phyloP scores from a whole-genome alignment of 53 echinoderm and acorn worm genomes.

The Mesocentrotus franciscanus region DNA sequence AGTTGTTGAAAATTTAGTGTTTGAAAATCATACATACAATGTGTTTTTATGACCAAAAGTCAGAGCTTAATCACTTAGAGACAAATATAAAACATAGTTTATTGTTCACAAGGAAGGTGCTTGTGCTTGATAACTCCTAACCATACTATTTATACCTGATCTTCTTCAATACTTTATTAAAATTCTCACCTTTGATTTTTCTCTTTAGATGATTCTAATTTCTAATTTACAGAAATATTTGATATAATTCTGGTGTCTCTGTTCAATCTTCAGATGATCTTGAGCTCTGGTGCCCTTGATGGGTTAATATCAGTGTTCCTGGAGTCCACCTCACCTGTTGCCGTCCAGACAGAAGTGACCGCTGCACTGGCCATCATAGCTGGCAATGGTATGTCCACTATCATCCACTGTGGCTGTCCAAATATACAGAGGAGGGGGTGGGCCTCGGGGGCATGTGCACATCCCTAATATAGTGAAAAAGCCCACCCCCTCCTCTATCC shows the following conservation, averaged over 20 bases:
- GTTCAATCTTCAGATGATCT: constrained; percentile 70
- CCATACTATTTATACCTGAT: background rate
- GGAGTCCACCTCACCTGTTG: constrained; percentile 80
- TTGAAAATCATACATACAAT: no score
- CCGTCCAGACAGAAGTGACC: constrained; percentile 91
- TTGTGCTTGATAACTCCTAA: background rate
- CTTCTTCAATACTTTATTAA: background rate
- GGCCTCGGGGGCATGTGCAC: no score
- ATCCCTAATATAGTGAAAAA: no score
- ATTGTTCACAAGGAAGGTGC: background rate
- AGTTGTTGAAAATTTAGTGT: no score
- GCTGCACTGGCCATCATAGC: constrained; percentile 94
- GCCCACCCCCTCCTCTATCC: no score
- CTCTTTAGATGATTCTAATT: no score
- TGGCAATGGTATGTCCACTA: constrained; percentile 80
- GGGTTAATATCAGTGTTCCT: constrained; percentile 82
- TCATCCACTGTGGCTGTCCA: background rate
- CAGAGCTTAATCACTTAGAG: no score
- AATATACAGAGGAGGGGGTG: background rate
- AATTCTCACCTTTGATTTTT: background rate
- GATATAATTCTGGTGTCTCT: background rate
- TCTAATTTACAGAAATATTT: background rate
- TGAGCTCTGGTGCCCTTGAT: constrained; percentile 84
- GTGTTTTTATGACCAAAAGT: no score
- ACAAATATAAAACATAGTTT: background rate